phyloP scores from a whole-genome alignment of 1,140 invertebrate species.

The Microplitis mediator region DNA sequence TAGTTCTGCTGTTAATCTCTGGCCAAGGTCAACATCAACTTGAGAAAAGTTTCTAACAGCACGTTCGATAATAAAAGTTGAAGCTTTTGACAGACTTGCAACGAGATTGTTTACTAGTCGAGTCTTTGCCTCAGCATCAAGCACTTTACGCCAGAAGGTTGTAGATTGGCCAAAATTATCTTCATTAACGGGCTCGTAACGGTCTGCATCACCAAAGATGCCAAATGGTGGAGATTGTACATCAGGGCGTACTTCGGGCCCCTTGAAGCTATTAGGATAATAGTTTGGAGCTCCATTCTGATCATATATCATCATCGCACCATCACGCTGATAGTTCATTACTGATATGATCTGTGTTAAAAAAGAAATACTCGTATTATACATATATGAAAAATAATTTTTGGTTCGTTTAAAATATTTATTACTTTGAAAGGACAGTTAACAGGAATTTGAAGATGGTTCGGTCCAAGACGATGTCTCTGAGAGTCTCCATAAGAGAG shows the following conservation, averaged over 20 bases:
- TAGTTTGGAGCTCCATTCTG: constrained; percentile 90
- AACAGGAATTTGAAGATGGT: constrained; percentile 93
- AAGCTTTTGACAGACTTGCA: constrained; percentile 75
- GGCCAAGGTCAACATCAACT: constrained; percentile 72
- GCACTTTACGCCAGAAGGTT: constrained; percentile 80
- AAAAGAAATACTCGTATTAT: background rate
- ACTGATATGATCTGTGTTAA: constrained; percentile 49
- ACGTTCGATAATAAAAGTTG: constrained; percentile 84
- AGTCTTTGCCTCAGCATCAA: constrained; percentile 74
- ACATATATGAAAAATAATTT: background rate
- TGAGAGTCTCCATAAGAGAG: constrained; percentile 96
- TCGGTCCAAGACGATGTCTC: constrained; percentile 89
- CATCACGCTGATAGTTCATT: constrained; percentile 89
- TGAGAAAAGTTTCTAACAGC: constrained; percentile 77
- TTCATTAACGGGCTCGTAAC: constrained; percentile 83
- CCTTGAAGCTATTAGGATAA: constrained; percentile 93
- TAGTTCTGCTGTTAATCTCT: constrained; percentile 69
- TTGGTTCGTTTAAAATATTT: background rate
- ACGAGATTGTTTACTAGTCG: constrained; percentile 84
- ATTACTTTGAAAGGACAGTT: constrained; percentile 84
- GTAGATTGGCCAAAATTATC: constrained; percentile 90
- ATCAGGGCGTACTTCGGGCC: constrained; percentile 68
- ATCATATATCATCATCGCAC: constrained; percentile 71
- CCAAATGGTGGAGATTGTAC: constrained; percentile 58
- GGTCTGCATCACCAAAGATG: constrained; percentile 68